Evolutionary conservation across 2,797 vertebrate species (phyloP).

Genomic region (Periophthalmus magnuspinnatus): DNA sequence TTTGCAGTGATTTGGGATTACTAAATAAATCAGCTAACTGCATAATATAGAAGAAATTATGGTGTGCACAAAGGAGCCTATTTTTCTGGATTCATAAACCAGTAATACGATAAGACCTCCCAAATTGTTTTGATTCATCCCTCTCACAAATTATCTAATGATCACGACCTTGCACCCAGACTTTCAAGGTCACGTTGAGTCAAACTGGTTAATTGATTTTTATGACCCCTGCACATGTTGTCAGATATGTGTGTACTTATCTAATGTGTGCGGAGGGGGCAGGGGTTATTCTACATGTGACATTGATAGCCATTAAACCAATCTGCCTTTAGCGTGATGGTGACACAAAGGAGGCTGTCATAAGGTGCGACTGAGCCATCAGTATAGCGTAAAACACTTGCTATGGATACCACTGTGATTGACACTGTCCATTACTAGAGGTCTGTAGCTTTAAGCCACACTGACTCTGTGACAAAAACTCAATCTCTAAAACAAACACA

Average conservation of each 20-base stretch:
- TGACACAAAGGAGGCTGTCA: conserved; percentile 22
- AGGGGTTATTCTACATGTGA: conserved; percentile 24
- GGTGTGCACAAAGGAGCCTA: too few relatives aligned
- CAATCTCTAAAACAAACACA: conserved; percentile 56
- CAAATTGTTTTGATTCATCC: not conserved
- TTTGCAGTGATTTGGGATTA: too few relatives aligned
- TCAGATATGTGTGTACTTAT: conserved; percentile 24
- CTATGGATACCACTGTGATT: conserved; percentile 38
- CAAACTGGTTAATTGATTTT: conserved; percentile 50
- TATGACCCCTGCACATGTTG: conserved; percentile 4
- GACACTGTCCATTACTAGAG: conserved; percentile 48
- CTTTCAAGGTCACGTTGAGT: conserved; percentile 37
- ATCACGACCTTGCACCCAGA: not conserved
- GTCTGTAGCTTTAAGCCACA: conserved; percentile 34
- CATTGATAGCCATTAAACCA: conserved; percentile 61
- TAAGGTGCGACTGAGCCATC: not conserved
- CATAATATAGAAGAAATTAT: too few relatives aligned
- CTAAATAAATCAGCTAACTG: too few relatives aligned
- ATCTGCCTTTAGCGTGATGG: conserved; percentile 34
- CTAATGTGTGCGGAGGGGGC: conserved; percentile 1
- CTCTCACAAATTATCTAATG: not conserved
- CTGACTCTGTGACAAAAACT: conserved; percentile 44
- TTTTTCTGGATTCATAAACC: not conserved
- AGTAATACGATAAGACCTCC: not conserved
- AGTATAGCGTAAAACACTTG: conserved; percentile 15